Evolutionary conservation across 2,113 vertebrate genomes (phyloP), one percentile per base, ranked within the genome.

Genomic region (Anarhynchus alexandrinus): DNA sequence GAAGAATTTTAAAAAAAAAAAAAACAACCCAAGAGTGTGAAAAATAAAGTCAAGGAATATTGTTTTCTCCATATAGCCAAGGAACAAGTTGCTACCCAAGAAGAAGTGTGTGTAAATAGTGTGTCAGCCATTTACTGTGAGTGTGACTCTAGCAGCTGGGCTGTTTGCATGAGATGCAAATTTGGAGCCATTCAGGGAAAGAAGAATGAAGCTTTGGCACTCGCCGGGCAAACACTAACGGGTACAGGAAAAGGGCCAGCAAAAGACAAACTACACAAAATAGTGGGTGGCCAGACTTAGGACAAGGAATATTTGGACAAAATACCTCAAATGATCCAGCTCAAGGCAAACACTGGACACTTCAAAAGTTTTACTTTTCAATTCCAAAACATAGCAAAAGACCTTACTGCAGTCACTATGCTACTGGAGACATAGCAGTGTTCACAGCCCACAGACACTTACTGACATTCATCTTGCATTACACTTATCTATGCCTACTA

Each of bases 121-220:
- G 93, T 81, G 96, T 93, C 97, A 97, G 93, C 96, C 98, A 96
- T 98, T 96, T 97, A 96, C 65, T 83, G 72, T 27, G 78, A 96
- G 89, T 77, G 96, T 76, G 94, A 96, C 94, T 97, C 93, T 76
- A 96, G 97, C 98, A 98, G 98, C 98, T 98, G 98, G 96, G 93
- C 90, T 93, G 97, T 97, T 97, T 97, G 97, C 97, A 97, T 72
- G 93, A 95, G 95, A 98, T 97, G 98, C 97, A 98, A 98, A 98
- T 97, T 81, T 62, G 58, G 78, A 96, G 94, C 97, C 96, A 86
- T 97, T 98, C 95, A 86, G 82, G 58, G 88, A 93, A 96, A 72
- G 88, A 96, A 97, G 97, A 97, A 96, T 96, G 96, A 95, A 95
- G 94, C 96, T 95, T 96, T 97, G 97, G 96, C 96, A 96, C 97